A percentile compares a stretch with the other conserved stretches of the same genome.
Conservation (phyloP, 2,888 invertebrate species). For the Orgyia antiqua region DNA sequence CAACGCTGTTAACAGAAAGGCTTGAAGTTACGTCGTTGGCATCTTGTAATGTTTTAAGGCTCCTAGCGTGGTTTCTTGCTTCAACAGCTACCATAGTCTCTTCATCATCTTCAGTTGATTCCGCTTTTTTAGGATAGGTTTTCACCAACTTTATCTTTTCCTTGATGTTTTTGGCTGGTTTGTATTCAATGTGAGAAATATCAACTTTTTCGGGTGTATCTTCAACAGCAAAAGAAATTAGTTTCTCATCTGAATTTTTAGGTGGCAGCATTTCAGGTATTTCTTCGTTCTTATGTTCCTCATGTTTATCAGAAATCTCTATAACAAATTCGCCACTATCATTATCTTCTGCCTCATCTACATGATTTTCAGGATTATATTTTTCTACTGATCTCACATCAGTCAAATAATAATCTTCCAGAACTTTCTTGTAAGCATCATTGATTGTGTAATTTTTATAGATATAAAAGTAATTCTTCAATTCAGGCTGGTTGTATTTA, state of each 20-base stretch:
- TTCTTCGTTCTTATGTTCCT: slow-evolving; percentile 45
- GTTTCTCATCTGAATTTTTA: slow-evolving; percentile 73
- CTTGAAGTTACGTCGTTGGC: slow-evolving; percentile 77
- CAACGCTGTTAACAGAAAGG: slow-evolving; percentile 80
- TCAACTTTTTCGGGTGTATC: slow-evolving; percentile 66
- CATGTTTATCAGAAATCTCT: slow-evolving; percentile 49
- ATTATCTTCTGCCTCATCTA: slow-evolving; percentile 40
- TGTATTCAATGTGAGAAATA: slow-evolving; percentile 47
- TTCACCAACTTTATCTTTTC: slow-evolving; percentile 76
- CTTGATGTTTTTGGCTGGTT: slow-evolving; percentile 70
- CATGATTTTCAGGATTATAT: slow-evolving; percentile 44
- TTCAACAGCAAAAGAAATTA: slow-evolving; percentile 71
- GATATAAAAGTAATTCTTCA: slow-evolving; percentile 82
- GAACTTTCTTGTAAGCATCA: slow-evolving; percentile 77
- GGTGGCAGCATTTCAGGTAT: slow-evolving; percentile 53
- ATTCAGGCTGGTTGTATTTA: slow-evolving; percentile 75
- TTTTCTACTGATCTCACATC: slow-evolving; percentile 79
- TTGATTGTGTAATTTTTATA: slow-evolving; percentile 81
- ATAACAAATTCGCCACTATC: slow-evolving; percentile 44
- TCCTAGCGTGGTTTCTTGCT: slow-evolving; percentile 69
- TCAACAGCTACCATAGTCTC: slow-evolving; percentile 81
- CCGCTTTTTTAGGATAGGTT: slow-evolving; percentile 66
- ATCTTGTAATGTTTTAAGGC: slow-evolving; percentile 51
- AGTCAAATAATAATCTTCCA: slow-evolving; percentile 79
- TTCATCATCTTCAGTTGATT: slow-evolving; percentile 69